These are phyloP conservation scores for Pachydiplax longipennis DNA, from an alignment of 2,888 invertebrate genomes.

Conservation along the genomic window DNA sequence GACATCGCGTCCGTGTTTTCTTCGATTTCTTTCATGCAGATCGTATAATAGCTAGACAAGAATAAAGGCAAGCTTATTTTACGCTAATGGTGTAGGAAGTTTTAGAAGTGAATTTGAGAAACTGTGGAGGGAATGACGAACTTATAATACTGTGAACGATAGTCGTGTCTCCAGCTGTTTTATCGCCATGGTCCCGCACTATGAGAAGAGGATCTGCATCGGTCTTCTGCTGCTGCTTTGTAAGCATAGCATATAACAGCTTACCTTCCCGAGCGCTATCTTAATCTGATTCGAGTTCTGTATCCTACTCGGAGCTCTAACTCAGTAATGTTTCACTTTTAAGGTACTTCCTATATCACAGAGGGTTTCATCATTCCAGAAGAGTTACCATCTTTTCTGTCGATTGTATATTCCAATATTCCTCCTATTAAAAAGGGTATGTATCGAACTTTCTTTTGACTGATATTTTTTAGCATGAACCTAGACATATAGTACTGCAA, in stretches of 20 bases:
- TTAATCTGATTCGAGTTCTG: background rate
- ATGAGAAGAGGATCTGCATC: background rate
- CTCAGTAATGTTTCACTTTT: background rate
- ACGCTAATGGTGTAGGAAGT: background rate
- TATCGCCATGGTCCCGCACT: background rate
- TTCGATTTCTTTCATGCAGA: background rate
- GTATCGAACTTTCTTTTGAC: background rate
- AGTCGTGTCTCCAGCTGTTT: background rate
- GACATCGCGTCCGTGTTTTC: background rate
- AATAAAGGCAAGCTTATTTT: background rate
- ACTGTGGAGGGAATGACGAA: background rate
- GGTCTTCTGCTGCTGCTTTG: background rate
- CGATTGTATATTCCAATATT: constrained; percentile 82
- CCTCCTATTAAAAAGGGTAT: constrained; percentile 86
- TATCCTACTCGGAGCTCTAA: background rate
- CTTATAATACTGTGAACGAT: background rate
- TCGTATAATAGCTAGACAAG: background rate
- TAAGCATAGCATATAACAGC: background rate
- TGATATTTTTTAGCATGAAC: too few relatives aligned
- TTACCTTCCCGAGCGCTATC: background rate
- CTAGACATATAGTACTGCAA: too few relatives aligned
- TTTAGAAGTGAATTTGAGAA: background rate
- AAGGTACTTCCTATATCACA: constrained; percentile 48
- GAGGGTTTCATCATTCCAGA: constrained; percentile 76
- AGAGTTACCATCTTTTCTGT: constrained; percentile 79